A percentile compares a stretch with the other conserved stretches of the same genome.
Evolutionary conservation across 2,113 vertebrate species (phyloP).

Genomic region (Callospermophilus lateralis): DNA sequence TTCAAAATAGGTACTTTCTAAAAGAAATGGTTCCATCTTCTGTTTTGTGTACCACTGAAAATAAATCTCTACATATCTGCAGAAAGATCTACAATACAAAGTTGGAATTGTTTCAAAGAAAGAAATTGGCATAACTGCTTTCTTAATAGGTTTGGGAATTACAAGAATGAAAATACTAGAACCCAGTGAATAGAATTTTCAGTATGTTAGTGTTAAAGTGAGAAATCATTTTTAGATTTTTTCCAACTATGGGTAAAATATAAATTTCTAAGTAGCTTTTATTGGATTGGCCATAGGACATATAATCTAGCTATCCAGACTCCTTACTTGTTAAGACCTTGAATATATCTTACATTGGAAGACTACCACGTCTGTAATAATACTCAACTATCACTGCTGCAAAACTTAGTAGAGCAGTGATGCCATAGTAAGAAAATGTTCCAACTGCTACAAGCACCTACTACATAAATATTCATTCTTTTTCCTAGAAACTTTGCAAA

Average conservation of each 20-base stretch:
- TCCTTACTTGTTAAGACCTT: neutral
- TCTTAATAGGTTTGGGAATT: neutral
- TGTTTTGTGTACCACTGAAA: conserved; percentile 20
- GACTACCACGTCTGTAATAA: neutral
- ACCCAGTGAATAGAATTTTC: conserved; percentile 36
- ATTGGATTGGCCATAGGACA: neutral
- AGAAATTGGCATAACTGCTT: conserved; percentile 57
- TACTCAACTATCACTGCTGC: neutral
- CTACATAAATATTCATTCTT: neutral
- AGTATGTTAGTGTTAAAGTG: neutral
- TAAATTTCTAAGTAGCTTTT: neutral
- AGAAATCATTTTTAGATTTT: neutral
- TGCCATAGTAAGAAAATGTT: neutral
- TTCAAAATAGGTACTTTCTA: neutral
- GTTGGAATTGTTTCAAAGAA: conserved; percentile 48
- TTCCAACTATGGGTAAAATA: neutral
- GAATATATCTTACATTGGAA: neutral
- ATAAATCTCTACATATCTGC: conserved; percentile 15
- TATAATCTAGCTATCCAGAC: neutral
- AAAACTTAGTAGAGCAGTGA: conserved; percentile 14
- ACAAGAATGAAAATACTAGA: conserved; percentile 20
- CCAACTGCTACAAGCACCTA: neutral
- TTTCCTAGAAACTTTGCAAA: conserved; percentile 19
- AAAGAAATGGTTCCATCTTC: neutral
- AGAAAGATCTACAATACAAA: conserved; percentile 8